Evolutionary conservation across 2,888 invertebrate species (phyloP).

Genomic region (Plutella xylostella): DNA sequence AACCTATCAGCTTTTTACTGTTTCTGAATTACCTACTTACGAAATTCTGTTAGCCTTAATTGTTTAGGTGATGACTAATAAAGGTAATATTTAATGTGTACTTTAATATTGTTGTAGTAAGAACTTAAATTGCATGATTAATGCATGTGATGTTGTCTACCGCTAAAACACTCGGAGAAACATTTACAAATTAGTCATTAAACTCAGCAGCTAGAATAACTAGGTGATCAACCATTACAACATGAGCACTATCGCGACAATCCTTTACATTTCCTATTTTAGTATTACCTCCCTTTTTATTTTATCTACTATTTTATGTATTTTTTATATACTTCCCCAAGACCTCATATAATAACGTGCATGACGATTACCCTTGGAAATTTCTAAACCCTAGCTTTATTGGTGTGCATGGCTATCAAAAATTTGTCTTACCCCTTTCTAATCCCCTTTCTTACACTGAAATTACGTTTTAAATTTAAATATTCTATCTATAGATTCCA

Average conservation of each 20-base stretch:
- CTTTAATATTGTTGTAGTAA: constrained; percentile 14
- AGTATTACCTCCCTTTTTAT: constrained; percentile 11
- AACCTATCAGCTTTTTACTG: no score
- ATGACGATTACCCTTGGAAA: constrained; percentile 27
- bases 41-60: constrained; percentile 32
- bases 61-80: constrained; percentile 33
- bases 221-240: not conserved
- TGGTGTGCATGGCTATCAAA: constrained; percentile 59
- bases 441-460: constrained; percentile 15
- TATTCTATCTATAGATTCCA: constrained; percentile 6
- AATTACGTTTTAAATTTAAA: constrained; percentile 15
- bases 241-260: constrained; percentile 11
- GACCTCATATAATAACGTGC: constrained; percentile 61
- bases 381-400: constrained; percentile 35
- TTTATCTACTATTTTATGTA: constrained; percentile 28
- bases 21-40: no score
- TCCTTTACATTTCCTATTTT: no score
- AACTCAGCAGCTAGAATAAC: not conserved
- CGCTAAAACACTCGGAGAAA: not conserved
- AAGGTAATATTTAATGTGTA: constrained; percentile 32
- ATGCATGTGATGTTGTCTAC: constrained; percentile 34
- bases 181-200: not conserved
- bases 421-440: constrained; percentile 27
- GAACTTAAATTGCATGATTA: constrained; percentile 34
- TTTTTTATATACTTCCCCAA: constrained; percentile 19